Evolutionary conservation across 2,888 invertebrate species (phyloP).

Genomic region (Drosophila buzzatii): DNA sequence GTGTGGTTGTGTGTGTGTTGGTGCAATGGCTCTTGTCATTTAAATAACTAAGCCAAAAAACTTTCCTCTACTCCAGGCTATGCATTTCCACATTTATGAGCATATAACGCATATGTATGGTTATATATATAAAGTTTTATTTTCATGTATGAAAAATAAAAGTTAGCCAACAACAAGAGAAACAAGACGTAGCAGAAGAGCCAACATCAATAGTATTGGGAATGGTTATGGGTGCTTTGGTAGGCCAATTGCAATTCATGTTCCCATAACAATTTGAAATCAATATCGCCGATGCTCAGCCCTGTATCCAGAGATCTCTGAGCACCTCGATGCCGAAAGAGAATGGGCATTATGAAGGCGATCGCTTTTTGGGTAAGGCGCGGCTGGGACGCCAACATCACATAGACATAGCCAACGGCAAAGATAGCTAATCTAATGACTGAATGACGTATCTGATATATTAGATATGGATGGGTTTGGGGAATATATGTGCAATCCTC

Average conservation of each 20-base stretch:
- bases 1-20: slow-evolving; percentile 12
- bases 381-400: slow-evolving; percentile 25
- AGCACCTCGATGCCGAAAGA: slow-evolving; percentile 24
- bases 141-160: slow-evolving; percentile 16
- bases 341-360: slow-evolving; percentile 34
- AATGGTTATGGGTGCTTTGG: slow-evolving; percentile 7
- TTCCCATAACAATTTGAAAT: slow-evolving; percentile 57
- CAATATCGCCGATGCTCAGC: slow-evolving; percentile 45
- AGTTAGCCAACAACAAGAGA: slow-evolving; percentile 5
- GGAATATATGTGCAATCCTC: slow-evolving; percentile 6
- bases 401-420: slow-evolving; percentile 42
- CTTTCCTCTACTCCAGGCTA: slow-evolving; percentile 28
- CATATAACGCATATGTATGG: slow-evolving; percentile 6
- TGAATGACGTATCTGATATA: background rate
- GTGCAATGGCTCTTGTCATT: slow-evolving; percentile 30
- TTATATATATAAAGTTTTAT: slow-evolving; percentile 31
- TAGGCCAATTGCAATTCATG: slow-evolving; percentile 37
- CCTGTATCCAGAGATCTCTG: background rate
- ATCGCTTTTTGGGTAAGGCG: slow-evolving; percentile 31
- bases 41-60: slow-evolving; percentile 44
- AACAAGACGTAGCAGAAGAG: background rate
- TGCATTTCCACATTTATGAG: slow-evolving; percentile 55
- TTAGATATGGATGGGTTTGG: slow-evolving; percentile 35
- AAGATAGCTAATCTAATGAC: slow-evolving; percentile 50
- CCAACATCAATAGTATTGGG: background rate